phyloP scores from a whole-genome alignment of 2,888 invertebrate species.

The Noctua comes region DNA sequence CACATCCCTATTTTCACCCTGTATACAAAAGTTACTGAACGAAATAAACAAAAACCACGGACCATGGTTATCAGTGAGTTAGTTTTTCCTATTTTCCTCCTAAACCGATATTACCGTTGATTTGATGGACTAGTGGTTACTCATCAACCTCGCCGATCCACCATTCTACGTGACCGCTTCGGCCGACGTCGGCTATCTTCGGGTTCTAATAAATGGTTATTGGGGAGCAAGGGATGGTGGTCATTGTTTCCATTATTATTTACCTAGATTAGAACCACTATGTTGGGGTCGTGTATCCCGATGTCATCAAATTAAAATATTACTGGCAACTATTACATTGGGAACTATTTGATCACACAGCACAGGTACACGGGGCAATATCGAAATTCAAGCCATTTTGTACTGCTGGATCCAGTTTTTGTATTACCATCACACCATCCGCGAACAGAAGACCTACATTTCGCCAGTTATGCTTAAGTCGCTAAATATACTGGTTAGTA shows the following conservation, averaged over 20 bases:
- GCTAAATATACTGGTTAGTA: neutral
- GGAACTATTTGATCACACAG: too few relatives aligned
- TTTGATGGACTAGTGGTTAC: constrained; percentile 48
- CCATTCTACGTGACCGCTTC: constrained; percentile 61
- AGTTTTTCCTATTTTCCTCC: constrained; percentile 31
- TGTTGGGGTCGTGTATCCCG: neutral
- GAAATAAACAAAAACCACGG: constrained; percentile 2
- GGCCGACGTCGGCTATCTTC: constrained; percentile 47
- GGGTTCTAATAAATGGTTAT: constrained; percentile 34
- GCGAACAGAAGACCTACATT: neutral
- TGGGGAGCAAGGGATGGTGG: constrained; percentile 14
- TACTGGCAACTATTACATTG: neutral
- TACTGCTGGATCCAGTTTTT: too few relatives aligned
- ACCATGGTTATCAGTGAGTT: constrained; percentile 4
- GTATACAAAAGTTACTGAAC: neutral
- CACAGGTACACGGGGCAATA: too few relatives aligned
- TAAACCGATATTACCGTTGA: constrained; percentile 52
- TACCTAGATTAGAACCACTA: neutral
- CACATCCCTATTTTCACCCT: neutral
- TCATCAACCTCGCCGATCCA: constrained; percentile 53
- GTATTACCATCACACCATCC: too few relatives aligned
- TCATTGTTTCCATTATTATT: constrained; percentile 19
- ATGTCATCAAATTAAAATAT: neutral
- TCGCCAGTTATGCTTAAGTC: neutral
- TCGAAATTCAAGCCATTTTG: too few relatives aligned